Percentiles rank a stretch among this genome's conserved stretches.
Conservation (phyloP, 2,888 invertebrate genomes). For the Scaptomyza tumidula region DNA sequence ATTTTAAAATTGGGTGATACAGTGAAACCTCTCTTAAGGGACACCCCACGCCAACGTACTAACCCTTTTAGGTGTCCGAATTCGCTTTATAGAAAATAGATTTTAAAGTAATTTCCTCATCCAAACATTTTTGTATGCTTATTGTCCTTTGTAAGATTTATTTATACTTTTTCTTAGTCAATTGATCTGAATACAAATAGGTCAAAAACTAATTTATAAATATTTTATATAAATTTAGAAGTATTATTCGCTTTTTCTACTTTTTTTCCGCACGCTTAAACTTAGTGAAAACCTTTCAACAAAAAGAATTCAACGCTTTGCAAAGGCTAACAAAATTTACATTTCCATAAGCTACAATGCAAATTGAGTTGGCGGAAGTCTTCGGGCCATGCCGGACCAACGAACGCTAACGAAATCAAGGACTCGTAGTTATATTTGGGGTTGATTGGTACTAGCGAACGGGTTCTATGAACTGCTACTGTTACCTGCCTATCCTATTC, state of each 20-base stretch:
- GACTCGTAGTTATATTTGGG: conserved; percentile 4
- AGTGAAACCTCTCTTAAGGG: too few relatives aligned
- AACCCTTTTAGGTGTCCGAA: too few relatives aligned
- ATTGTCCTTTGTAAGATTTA: neutral
- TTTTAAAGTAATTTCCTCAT: neutral
- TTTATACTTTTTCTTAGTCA: neutral
- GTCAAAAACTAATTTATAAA: neutral
- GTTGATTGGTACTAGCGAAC: conserved; percentile 24
- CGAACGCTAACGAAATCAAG: conserved; percentile 73
- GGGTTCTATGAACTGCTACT: conserved; percentile 39
- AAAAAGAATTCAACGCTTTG: neutral
- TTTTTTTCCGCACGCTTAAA: conserved; percentile 12
- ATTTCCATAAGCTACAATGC: conserved; percentile 46
- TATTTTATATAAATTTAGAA: neutral
- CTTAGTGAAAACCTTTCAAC: conserved; percentile 18
- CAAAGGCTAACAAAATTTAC: conserved; percentile 37
- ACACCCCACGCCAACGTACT: too few relatives aligned
- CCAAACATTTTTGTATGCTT: neutral
- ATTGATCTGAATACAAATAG: neutral
- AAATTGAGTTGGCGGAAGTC: conserved; percentile 69
- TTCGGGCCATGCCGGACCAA: conserved; percentile 17
- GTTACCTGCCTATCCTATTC: conserved; percentile 8
- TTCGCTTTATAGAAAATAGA: too few relatives aligned
- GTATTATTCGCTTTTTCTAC: neutral
- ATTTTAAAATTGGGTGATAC: too few relatives aligned